These are phyloP conservation scores for Drosophila meridiana DNA, from an alignment of 2,888 invertebrate genomes.

Conservation along the genomic window DNA sequence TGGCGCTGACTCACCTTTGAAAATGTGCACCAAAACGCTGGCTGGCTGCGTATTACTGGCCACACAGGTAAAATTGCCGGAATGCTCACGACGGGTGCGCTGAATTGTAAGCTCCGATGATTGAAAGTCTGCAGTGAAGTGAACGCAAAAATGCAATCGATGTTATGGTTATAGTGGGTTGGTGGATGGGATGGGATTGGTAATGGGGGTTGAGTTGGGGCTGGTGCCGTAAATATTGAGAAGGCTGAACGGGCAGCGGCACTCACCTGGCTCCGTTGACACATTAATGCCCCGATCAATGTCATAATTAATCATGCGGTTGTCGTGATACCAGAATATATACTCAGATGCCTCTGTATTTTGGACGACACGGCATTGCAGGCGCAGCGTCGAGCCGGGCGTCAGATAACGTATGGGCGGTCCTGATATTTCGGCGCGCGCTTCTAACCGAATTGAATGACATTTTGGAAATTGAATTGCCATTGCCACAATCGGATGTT, in stretches of 20 bases:
- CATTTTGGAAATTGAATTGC: constrained; percentile 63
- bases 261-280: constrained; percentile 91
- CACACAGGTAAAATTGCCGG: constrained; percentile 95
- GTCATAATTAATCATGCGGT: constrained; percentile 96
- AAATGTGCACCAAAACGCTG: constrained; percentile 94
- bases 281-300: constrained; percentile 94
- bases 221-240: background rate
- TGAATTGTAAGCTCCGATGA: constrained; percentile 85
- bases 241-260: background rate
- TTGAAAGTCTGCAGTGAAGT: constrained; percentile 83
- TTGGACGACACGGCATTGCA: constrained; percentile 93
- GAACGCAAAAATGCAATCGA: constrained; percentile 36
- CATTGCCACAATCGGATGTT: constrained; percentile 48
- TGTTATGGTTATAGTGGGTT: constrained; percentile 5
- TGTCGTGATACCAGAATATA: constrained; percentile 95
- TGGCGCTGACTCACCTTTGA: constrained; percentile 89
- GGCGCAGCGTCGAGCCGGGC: constrained; percentile 92
- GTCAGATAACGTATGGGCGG: constrained; percentile 94
- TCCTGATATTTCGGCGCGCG: constrained; percentile 94
- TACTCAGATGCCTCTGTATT: constrained; percentile 94
- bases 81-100: constrained; percentile 88
- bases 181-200: background rate
- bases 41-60: constrained; percentile 95
- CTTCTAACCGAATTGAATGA: constrained; percentile 87
- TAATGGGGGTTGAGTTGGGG: background rate